Base-by-base conservation (phyloP, 2,113 vertebrate genomes). In the Alethe diademata region DNA sequence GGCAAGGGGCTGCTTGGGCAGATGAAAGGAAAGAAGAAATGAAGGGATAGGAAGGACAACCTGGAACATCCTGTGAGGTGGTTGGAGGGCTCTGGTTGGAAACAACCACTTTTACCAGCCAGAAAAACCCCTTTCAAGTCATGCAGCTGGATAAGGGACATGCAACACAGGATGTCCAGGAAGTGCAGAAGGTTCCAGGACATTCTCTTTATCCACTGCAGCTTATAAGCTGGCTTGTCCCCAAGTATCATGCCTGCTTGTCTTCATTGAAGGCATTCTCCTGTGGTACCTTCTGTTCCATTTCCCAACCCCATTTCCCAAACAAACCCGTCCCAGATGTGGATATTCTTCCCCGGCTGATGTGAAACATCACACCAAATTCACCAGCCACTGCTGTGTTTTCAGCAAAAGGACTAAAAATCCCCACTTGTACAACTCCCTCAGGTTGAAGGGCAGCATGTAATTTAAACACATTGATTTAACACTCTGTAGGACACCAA, bases 281-380 rank as follows among this genome's bases (percentile, higher is more conserved):
- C 43, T 56, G 65, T 1, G 6, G 25, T 15, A 61, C 7, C 33
- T 87, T 72, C 15, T 85, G 61, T 16, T n/a, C 36, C 17, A 7
- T 29, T 26, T 36, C 85, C 17, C 35, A 67, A 9, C 8, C 12
- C 25, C 54, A 45, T 79, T 70, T 88, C 42, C 54, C 85, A 43
- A 60, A 42, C 31, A 61, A 65, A n/a, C 19, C 6, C 2, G 9
- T 33, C 31, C 43, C 42, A 65, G 8, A 54, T 0, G 0, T 28
- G 28, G 31, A 14, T 60, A 7, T 14, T 85, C 50, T 33, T 62
- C 74, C 36, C 56, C 47, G 43, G 51, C 67, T 61, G 15, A 24
- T 14, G 11, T 42, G 78, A 70, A 61, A 20, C 29, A 47, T 31
- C 15, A 13, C 15, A 3, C 15, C 1, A 3, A 40, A 73, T 79